Conservation (phyloP, 2,888 invertebrate genomes). For the Ichneumoninae sp. region DNA sequence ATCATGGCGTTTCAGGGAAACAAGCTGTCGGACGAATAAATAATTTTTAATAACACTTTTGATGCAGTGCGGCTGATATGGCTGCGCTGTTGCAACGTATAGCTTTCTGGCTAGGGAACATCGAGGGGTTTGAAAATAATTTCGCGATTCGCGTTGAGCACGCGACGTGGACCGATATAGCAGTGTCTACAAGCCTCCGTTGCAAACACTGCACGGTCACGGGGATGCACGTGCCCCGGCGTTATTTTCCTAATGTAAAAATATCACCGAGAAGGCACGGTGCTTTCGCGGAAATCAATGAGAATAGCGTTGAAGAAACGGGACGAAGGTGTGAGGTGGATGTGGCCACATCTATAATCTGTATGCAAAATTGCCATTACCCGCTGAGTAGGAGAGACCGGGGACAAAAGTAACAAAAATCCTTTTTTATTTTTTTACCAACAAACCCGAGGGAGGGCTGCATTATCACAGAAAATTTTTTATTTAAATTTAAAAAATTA, state of each 20-base stretch:
- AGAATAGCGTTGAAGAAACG: not conserved
- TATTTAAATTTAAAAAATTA: too few relatives aligned
- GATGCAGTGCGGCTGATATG: not conserved
- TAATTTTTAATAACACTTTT: constrained; percentile 4
- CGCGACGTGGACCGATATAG: constrained; percentile 10
- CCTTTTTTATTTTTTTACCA: too few relatives aligned
- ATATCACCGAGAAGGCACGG: not conserved
- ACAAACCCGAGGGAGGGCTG: too few relatives aligned
- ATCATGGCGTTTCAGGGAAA: not conserved
- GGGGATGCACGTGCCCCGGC: not conserved
- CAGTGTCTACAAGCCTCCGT: not conserved
- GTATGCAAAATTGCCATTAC: too few relatives aligned
- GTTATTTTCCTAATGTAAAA: not conserved
- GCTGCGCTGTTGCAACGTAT: not conserved
- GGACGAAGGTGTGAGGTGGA: not conserved
- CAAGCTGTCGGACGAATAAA: constrained; percentile 1
- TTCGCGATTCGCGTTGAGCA: not conserved
- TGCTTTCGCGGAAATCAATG: not conserved
- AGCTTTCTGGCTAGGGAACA: not conserved
- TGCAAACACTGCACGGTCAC: not conserved
- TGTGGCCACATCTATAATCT: too few relatives aligned
- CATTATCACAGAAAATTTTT: too few relatives aligned
- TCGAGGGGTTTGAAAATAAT: constrained; percentile 12
- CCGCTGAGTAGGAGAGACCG: too few relatives aligned
- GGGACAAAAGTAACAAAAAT: too few relatives aligned